phyloP scores from a whole-genome alignment of 92 coral and sea anemone species.

The Blastomussa wellsi region DNA sequence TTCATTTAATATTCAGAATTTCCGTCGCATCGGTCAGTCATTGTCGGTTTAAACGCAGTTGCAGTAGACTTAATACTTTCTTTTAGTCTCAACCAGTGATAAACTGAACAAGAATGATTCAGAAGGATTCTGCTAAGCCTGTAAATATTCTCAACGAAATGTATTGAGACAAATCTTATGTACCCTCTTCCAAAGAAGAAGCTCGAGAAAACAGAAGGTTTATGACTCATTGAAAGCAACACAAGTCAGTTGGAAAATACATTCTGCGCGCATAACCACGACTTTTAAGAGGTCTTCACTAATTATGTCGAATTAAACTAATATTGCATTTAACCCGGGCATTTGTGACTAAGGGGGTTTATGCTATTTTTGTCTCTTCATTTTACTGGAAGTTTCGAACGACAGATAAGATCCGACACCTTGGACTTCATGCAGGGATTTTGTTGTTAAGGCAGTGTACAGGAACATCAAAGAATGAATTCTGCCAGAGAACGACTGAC shows the following conservation, averaged over 20 bases:
- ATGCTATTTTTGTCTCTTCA: background rate
- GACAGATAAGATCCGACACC: background rate
- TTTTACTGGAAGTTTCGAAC: background rate
- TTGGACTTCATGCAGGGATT: background rate
- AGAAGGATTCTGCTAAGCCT: too few species aligned
- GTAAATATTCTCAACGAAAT: too few species aligned
- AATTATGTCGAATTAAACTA: background rate
- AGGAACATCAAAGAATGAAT: background rate
- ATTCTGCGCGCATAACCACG: background rate
- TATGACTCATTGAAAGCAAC: background rate
- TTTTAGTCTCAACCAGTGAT: background rate
- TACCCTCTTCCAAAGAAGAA: too few species aligned
- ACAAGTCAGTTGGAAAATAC: background rate
- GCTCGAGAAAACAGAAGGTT: background rate
- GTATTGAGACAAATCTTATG: too few species aligned
- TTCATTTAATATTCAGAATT: too few species aligned
- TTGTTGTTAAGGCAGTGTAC: background rate
- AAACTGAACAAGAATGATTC: background rate
- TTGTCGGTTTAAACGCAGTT: too few species aligned
- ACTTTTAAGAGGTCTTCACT: background rate
- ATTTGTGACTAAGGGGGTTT: background rate
- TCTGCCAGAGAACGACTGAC: background rate
- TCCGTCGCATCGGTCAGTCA: too few species aligned
- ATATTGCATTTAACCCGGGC: background rate
- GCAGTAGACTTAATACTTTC: too few species aligned